A percentile compares a stretch with the other conserved stretches of the same genome.
Evolutionary conservation across 2,113 vertebrate genomes (phyloP).

Genomic region (Galeopterus variegatus): DNA sequence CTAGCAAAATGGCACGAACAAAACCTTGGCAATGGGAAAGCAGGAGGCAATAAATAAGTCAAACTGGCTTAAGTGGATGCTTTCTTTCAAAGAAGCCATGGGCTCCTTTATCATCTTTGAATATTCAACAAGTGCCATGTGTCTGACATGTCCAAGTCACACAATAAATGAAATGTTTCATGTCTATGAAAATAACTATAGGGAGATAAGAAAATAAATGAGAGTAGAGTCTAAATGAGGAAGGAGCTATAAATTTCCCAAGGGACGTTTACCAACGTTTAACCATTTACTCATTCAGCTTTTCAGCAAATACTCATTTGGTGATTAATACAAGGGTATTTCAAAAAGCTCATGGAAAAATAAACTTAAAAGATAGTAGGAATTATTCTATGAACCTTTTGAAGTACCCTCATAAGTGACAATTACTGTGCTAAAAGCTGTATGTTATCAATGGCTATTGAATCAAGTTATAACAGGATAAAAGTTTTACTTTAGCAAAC

Average conservation of each 20-base stretch:
- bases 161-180: neutral
- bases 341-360: too few relatives aligned
- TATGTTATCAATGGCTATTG: neutral
- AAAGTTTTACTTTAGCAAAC: neutral
- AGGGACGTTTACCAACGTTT: neutral
- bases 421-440: neutral
- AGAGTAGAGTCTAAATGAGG: neutral
- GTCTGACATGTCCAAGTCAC: neutral
- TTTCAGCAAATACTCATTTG: neutral
- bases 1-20: neutral
- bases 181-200: neutral
- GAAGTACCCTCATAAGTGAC: neutral
- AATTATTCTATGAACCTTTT: too few relatives aligned
- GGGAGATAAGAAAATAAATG: neutral
- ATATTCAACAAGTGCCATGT: neutral
- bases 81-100: constrained; percentile 27
- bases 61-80: neutral
- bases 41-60: neutral
- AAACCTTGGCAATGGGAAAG: neutral
- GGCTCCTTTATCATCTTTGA: neutral
- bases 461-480: neutral
- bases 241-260: neutral
- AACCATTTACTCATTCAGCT: neutral
- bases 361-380: too few relatives aligned
- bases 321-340: neutral